Evolutionary conservation across 2,797 vertebrate species (phyloP).

Genomic region (Protonibea diacanthus): DNA sequence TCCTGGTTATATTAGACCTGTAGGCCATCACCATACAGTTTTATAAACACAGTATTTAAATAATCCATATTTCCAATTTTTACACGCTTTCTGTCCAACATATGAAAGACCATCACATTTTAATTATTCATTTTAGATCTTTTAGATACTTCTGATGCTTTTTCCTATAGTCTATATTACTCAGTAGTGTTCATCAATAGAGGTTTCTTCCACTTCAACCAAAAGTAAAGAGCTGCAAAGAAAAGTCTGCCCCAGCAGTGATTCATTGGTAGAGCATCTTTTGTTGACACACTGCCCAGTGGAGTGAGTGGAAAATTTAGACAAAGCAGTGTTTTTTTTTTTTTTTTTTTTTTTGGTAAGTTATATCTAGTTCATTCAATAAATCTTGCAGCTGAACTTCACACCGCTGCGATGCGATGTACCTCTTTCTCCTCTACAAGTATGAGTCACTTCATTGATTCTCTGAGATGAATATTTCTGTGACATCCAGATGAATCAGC

Average conservation of each 20-base stretch:
- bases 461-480: slow-evolving; percentile 32
- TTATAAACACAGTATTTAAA: too few relatives aligned
- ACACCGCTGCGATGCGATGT: not conserved
- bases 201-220: not conserved
- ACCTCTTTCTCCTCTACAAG: not conserved
- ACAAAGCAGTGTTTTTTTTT: not conserved
- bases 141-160: too few relatives aligned
- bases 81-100: too few relatives aligned
- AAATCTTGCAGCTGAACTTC: not conserved
- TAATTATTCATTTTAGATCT: too few relatives aligned
- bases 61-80: too few relatives aligned
- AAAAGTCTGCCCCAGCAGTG: not conserved
- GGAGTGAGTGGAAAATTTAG: not conserved
- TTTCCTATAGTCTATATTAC: not conserved
- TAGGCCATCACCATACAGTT: too few relatives aligned
- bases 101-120: too few relatives aligned
- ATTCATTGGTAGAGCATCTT: not conserved
- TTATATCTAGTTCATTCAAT: not conserved
- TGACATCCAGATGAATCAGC: not conserved
- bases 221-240: slow-evolving; percentile 25
- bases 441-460: slow-evolving; percentile 22
- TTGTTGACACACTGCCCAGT: not conserved
- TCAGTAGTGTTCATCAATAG: not conserved
- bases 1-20: too few relatives aligned
- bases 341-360: not conserved